Evolutionary conservation across 2,113 vertebrate species (phyloP).

Genomic region (Oncorhynchus clarkii): DNA sequence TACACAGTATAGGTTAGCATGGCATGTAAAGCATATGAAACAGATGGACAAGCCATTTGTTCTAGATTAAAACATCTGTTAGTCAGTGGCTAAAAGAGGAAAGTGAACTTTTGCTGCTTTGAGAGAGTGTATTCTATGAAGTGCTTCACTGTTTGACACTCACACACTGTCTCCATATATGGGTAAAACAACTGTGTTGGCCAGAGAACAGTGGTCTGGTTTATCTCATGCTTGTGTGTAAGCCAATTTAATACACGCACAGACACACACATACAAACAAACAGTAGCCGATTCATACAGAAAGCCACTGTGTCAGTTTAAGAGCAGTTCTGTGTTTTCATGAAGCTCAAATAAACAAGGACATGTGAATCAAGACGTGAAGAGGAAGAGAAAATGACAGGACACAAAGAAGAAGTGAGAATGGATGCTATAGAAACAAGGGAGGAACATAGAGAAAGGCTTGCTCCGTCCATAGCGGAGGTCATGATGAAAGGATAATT

Average conservation of each 20-base stretch:
- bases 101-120: background rate
- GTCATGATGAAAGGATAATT: conserved; percentile 30
- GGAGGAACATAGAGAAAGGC: conserved; percentile 32
- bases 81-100: conserved; percentile 6
- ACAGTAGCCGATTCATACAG: too few relatives aligned
- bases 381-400: background rate
- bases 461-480: conserved; percentile 42
- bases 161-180: background rate
- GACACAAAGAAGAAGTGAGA: conserved; percentile 6
- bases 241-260: background rate
- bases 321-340: too few relatives aligned
- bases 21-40: conserved; percentile 7
- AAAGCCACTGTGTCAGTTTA: too few relatives aligned
- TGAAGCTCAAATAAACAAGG: background rate
- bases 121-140: background rate
- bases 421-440: conserved; percentile 4
- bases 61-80: background rate
- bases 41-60: conserved; percentile 5
- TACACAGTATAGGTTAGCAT: background rate
- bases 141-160: conserved; percentile 3
- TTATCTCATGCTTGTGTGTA: conserved; percentile 10
- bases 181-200: background rate
- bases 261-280: background rate
- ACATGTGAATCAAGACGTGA: background rate
- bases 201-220: background rate